Evolutionary conservation across 2,797 vertebrate genomes (phyloP).

Genomic region (Pipistrellus kuhlii): DNA sequence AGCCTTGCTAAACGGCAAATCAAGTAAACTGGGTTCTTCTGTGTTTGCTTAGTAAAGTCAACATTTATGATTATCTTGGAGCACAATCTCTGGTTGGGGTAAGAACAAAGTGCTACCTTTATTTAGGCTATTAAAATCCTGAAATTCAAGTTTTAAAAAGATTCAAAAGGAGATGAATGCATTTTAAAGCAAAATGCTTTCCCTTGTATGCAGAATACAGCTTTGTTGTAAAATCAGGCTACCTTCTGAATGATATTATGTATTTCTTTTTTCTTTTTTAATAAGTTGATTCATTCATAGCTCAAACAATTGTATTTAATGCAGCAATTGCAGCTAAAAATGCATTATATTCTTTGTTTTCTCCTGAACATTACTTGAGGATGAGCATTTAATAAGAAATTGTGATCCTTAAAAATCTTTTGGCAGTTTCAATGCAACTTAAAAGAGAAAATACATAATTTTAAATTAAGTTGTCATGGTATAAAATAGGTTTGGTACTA

Average conservation of each 20-base stretch:
- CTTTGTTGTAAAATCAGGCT: background rate
- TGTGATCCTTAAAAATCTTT: constrained; percentile 22
- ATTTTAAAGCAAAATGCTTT: constrained; percentile 41
- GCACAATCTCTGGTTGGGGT: background rate
- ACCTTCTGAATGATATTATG: constrained; percentile 4
- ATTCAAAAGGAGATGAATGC: background rate
- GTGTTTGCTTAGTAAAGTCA: background rate
- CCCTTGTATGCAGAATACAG: background rate
- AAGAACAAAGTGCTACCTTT: background rate
- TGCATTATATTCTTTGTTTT: background rate
- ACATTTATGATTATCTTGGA: background rate
- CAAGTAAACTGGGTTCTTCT: background rate
- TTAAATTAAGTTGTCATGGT: background rate
- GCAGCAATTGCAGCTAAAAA: background rate
- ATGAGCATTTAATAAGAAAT: constrained; percentile 34
- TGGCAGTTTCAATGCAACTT: constrained; percentile 33
- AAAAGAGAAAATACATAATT: constrained; percentile 19
- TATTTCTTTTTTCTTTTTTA: background rate
- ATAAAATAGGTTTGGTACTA: background rate
- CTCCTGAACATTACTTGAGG: background rate
- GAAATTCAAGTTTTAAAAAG: constrained; percentile 54
- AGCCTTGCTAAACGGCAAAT: background rate
- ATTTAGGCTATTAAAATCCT: background rate
- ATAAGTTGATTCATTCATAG: background rate
- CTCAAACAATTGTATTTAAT: constrained; percentile 15